phyloP scores from a whole-genome alignment of 1,140 invertebrate species.

The Aphaenogaster ashmeadi region DNA sequence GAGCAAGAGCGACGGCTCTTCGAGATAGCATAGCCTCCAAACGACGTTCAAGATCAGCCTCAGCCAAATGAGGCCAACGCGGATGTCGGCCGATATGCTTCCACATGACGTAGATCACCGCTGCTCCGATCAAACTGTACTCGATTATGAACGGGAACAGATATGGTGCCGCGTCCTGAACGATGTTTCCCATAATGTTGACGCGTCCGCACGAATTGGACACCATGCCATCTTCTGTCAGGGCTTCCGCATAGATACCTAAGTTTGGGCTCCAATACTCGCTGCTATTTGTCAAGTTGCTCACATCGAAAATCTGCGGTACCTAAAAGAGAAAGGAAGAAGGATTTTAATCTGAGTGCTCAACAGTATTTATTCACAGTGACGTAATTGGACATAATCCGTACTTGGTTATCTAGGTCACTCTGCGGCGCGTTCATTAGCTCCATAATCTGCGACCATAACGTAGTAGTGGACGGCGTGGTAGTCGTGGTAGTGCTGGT shows the following conservation, averaged over 20 bases:
- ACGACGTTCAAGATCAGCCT: conserved; percentile 94
- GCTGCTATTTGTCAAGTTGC: conserved; percentile 84
- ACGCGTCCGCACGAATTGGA: conserved; percentile 91
- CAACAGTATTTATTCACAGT: not conserved
- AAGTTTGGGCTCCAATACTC: conserved; percentile 85
- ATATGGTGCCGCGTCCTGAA: conserved; percentile 96
- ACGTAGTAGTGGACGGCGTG: conserved; percentile 80
- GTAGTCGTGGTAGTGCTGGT: conserved; percentile 85
- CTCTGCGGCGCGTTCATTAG: conserved; percentile 74
- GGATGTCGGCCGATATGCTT: conserved; percentile 96
- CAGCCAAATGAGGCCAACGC: conserved; percentile 90
- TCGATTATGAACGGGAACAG: conserved; percentile 99
- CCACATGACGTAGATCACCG: conserved; percentile 99
- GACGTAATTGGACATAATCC: not conserved
- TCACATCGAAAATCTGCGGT: conserved; percentile 76
- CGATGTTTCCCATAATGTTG: conserved; percentile 97
- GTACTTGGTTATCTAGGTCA: conserved; percentile 73
- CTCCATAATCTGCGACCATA: conserved; percentile 70
- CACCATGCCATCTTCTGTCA: conserved; percentile 86
- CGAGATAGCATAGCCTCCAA: conserved; percentile 94
- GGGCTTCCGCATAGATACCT: conserved; percentile 89
- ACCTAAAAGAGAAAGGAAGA: conserved; percentile 45
- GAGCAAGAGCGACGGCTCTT: conserved; percentile 93
- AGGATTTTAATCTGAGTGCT: not conserved
- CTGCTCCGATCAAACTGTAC: conserved; percentile 98